Evolutionary conservation across 1,140 invertebrate genomes (phyloP).

Genomic region (Ips typographus): DNA sequence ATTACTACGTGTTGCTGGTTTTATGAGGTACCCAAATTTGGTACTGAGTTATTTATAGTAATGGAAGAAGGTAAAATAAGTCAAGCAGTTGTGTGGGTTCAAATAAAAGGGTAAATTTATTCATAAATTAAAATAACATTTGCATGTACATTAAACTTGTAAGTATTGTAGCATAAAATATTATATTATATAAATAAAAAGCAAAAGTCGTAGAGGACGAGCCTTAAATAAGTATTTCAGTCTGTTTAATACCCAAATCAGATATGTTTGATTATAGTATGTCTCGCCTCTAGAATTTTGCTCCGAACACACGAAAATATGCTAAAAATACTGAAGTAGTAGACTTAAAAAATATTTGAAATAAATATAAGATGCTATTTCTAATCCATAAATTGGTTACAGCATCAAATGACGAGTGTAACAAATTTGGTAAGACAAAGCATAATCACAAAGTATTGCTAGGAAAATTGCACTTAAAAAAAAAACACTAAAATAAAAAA

Average conservation of each 20-base stretch:
- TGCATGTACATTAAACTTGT: conserved; percentile 24
- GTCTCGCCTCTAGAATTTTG: conserved; percentile 26
- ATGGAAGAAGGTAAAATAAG: neutral
- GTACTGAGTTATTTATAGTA: neutral
- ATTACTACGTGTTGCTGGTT: neutral
- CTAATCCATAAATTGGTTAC: too few species aligned
- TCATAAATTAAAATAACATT: conserved; percentile 38
- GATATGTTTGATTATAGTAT: conserved; percentile 24
- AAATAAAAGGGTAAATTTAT: conserved; percentile 34
- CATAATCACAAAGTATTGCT: conserved; percentile 39
- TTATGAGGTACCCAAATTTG: neutral
- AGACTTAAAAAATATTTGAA: conserved; percentile 30
- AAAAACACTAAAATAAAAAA: conserved; percentile 28
- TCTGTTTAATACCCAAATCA: conserved; percentile 37
- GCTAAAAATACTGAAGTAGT: conserved; percentile 33
- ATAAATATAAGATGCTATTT: conserved; percentile 38
- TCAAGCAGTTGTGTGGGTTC: neutral
- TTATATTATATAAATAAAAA: conserved; percentile 2
- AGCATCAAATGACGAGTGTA: too few species aligned
- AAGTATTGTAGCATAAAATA: conserved; percentile 8
- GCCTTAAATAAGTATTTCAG: conserved; percentile 32
- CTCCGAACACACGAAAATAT: conserved; percentile 30
- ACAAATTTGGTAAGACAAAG: conserved; percentile 7
- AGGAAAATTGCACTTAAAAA: conserved; percentile 41
- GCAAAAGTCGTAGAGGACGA: conserved; percentile 28